Conservation (phyloP, 1,140 invertebrate species). For the Penaeus vannamei region DNA sequence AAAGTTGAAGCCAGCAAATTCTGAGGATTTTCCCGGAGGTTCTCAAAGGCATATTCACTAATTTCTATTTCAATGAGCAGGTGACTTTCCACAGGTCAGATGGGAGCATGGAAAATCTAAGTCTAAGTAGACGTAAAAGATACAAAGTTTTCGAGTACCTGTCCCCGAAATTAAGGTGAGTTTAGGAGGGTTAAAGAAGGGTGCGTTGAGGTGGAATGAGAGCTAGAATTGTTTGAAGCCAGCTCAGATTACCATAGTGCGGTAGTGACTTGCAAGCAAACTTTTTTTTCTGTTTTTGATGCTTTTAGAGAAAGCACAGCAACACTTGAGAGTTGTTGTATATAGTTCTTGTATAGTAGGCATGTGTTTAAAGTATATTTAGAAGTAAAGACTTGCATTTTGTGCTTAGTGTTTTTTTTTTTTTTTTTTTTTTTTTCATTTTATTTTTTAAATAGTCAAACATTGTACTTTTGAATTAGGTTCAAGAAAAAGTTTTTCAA, state of each 20-base stretch:
- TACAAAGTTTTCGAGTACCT: constrained; percentile 64
- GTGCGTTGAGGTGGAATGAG: neutral
- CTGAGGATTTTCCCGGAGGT: neutral
- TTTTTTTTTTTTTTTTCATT: no score
- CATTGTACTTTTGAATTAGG: no score
- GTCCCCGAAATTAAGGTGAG: constrained; percentile 62
- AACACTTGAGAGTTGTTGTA: no score
- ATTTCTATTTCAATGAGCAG: constrained; percentile 59
- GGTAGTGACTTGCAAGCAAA: no score
- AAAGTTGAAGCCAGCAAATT: neutral
- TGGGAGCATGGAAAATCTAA: constrained; percentile 64
- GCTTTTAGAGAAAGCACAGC: no score
- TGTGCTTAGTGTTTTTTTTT: no score
- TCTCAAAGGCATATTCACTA: constrained; percentile 36
- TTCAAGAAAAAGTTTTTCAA: no score
- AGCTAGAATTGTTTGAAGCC: constrained; percentile 35
- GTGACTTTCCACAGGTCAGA: constrained; percentile 63
- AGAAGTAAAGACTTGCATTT: no score
- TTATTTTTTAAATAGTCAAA: no score
- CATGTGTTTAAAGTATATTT: no score
- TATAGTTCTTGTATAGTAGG: no score
- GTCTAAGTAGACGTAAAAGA: constrained; percentile 62
- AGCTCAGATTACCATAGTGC: neutral
- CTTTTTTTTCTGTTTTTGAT: no score
- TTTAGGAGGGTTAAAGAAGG: constrained; percentile 33